Evolutionary conservation across 1,140 invertebrate genomes (phyloP), one percentile per base, ranked within the genome.

Genomic region (Papilio xuthus): DNA sequence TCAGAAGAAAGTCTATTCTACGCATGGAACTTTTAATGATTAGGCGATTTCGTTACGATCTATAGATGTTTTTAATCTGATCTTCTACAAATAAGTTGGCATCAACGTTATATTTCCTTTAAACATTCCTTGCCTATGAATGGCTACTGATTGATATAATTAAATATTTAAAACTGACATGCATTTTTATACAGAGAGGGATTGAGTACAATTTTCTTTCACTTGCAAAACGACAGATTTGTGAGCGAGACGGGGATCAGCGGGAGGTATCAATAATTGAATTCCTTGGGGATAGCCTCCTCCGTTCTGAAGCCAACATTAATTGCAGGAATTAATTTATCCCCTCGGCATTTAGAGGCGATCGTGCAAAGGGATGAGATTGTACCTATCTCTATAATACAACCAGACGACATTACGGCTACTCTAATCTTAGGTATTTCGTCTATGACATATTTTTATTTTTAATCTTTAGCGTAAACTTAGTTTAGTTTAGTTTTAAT

Each of bases 241-340:
- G 79, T 82, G 81, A 79, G 42, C 77, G 74, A n/a, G 18, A 8
- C 50, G 10, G 72, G 69, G 73, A 79, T 79, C 80, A 83, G 79
- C 81, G 83, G 77, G 81, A 82, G 86, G 85, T 84, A 88, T 87
- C 87, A 89, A 91, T 91, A 91, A 91, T 91, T 89, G 87, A 90
- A 89, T 90, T 89, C 83, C 82, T 82, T 78, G 83, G 86, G 85
- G 83, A 82, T 86, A 82, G 81, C 77, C 80, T 80, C 80, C 78
- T 81, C 79, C 78, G 56, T 78, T 81, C 83, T 86, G 83, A 90
- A 80, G 87, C 86, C 82, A 87, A 80, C 83, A 90, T 91, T 90
- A 91, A 90, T 90, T 91, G 89, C 88, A 83, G 78, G 86, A 88
- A 90, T 92, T 90, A 92, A 89, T 90, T 90, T 86, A 84, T 87